Percentiles rank a stretch among this genome's conserved stretches.
phyloP scores from a whole-genome alignment of 2,113 vertebrate species.

The Phalacrocorax aristotelis region DNA sequence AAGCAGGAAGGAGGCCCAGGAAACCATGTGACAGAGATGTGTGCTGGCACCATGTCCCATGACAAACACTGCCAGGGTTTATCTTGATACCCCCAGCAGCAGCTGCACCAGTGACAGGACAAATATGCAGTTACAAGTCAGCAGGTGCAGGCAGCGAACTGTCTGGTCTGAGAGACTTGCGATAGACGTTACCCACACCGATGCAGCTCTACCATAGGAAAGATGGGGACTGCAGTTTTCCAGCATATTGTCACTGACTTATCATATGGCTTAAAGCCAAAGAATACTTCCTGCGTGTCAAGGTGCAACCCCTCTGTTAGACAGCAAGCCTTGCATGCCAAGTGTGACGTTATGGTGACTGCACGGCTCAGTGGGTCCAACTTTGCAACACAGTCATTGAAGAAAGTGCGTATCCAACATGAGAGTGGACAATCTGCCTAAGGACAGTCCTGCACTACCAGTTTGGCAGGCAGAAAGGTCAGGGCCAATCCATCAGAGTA shows the following conservation, averaged over 20 bases:
- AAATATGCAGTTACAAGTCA: neutral
- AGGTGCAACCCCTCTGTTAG: neutral
- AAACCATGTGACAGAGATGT: neutral
- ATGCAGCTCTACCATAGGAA: neutral
- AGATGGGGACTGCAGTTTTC: neutral
- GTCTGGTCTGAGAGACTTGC: neutral
- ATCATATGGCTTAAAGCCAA: neutral
- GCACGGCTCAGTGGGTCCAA: neutral
- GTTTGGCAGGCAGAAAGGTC: neutral
- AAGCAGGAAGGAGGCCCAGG: neutral
- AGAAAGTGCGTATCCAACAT: neutral
- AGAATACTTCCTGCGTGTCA: neutral
- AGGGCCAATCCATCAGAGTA: neutral
- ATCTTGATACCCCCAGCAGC: neutral
- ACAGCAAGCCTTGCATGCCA: neutral
- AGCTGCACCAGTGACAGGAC: neutral
- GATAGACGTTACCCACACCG: neutral
- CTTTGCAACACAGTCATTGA: neutral
- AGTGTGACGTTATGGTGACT: neutral
- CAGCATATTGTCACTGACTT: neutral
- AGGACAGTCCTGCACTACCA: neutral
- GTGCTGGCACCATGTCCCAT: neutral
- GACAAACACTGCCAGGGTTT: neutral
- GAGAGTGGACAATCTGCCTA: neutral
- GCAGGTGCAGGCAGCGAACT: neutral